These are phyloP conservation scores for Macrophya annulata DNA, from an alignment of 2,888 invertebrate genomes.

Conservation along the genomic window DNA sequence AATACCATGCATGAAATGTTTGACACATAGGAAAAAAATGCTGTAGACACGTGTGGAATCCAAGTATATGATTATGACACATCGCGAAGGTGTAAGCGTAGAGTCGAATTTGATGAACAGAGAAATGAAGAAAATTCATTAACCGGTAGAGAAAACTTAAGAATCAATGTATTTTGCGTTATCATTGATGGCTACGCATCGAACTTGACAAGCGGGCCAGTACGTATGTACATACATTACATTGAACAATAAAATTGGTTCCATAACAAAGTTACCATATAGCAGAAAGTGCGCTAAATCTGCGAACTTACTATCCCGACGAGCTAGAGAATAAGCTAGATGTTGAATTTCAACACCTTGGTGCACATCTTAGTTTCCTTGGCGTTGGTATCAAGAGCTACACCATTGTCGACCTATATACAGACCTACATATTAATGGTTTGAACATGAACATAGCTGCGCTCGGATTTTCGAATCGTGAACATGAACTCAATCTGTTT, in stretches of 20 bases:
- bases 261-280: slow-evolving; percentile 28
- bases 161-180: not conserved
- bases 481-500: no score
- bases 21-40: slow-evolving; percentile 54
- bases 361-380: not conserved
- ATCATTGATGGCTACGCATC: not conserved
- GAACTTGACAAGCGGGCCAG: not conserved
- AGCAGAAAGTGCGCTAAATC: not conserved
- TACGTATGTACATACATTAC: not conserved
- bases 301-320: not conserved
- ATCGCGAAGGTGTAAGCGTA: slow-evolving; percentile 44
- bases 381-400: not conserved
- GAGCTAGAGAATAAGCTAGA: slow-evolving; percentile 40
- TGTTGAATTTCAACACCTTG: slow-evolving; percentile 45
- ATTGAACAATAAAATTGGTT: slow-evolving; percentile 43
- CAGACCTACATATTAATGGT: no score
- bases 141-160: not conserved
- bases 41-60: slow-evolving; percentile 51
- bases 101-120: slow-evolving; percentile 39
- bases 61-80: slow-evolving; percentile 32
- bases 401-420: slow-evolving; percentile 4
- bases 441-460: no score
- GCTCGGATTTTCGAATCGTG: no score
- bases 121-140: not conserved
- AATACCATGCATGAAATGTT: slow-evolving; percentile 46